These are phyloP conservation scores for Blomia tropicalis DNA, from an alignment of 2,888 invertebrate species.

Conservation along the genomic window DNA sequence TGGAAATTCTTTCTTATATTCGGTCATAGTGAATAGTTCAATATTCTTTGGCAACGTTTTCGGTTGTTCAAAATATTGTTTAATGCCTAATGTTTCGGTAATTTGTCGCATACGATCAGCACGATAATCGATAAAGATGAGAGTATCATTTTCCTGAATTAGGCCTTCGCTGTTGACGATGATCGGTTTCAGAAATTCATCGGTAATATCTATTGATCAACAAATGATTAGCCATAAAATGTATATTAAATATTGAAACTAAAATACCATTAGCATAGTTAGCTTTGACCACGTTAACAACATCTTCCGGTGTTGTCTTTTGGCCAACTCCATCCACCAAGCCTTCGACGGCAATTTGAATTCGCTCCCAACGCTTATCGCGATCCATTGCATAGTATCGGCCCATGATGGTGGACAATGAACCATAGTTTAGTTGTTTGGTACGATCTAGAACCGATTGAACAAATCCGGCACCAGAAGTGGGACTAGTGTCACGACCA, in stretches of 20 bases:
- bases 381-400: slow-evolving; percentile 40
- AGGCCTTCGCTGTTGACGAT: slow-evolving; percentile 33
- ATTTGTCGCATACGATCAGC: slow-evolving; percentile 39
- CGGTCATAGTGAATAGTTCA: slow-evolving; percentile 36
- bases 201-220: slow-evolving; percentile 34
- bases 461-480: slow-evolving; percentile 33
- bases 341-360: slow-evolving; percentile 37
- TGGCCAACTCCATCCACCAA: slow-evolving; percentile 37
- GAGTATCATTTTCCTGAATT: slow-evolving; percentile 36
- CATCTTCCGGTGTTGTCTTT: slow-evolving; percentile 31
- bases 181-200: slow-evolving; percentile 39
- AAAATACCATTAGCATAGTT: slow-evolving; percentile 32
- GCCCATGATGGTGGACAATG: slow-evolving; percentile 35
- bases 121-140: slow-evolving; percentile 39
- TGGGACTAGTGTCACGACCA: slow-evolving; percentile 37
- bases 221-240: neutral
- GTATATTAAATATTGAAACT: neutral
- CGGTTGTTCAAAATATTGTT: slow-evolving; percentile 33
- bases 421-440: slow-evolving; percentile 28
- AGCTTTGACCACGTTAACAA: slow-evolving; percentile 29
- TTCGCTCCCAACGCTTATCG: slow-evolving; percentile 34
- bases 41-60: slow-evolving; percentile 30
- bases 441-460: slow-evolving; percentile 30
- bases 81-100: slow-evolving; percentile 34
- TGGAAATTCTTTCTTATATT: slow-evolving; percentile 38